A percentile compares a stretch with the other conserved stretches of the same genome.
Conservation (phyloP, 2,113 vertebrate species). For the Pelodiscus sinensis region DNA sequence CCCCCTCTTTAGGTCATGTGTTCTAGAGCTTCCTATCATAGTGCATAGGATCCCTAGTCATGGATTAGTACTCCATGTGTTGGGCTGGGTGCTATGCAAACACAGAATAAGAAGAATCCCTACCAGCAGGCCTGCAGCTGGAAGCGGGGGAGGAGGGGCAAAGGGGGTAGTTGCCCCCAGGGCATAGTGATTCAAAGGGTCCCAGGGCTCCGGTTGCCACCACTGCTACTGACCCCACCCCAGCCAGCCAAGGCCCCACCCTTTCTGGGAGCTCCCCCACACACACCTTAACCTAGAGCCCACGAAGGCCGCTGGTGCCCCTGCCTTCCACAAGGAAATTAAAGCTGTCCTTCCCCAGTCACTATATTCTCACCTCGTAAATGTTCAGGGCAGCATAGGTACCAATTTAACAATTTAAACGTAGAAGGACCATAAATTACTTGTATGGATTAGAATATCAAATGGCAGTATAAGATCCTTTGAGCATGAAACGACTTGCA, state of each 20-base stretch:
- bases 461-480: neutral
- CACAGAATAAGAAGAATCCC: neutral
- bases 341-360: neutral
- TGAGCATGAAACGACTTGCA: neutral
- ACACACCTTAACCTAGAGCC: too few species aligned
- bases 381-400: neutral
- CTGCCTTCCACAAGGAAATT: neutral
- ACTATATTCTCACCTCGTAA: neutral
- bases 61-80: neutral
- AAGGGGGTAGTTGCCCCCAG: too few species aligned
- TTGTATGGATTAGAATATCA: neutral
- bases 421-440: neutral
- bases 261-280: too few species aligned
- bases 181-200: too few species aligned
- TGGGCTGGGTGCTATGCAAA: neutral
- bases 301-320: too few species aligned
- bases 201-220: too few species aligned
- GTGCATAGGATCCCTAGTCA: neutral
- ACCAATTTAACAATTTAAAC: neutral
- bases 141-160: too few species aligned
- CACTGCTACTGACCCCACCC: too few species aligned
- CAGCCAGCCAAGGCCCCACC: too few species aligned
- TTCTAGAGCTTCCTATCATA: neutral
- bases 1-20: neutral
- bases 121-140: too few species aligned